Conservation (phyloP, 92 coral and sea anemone species). For the Chrysogorgia sp. region DNA sequence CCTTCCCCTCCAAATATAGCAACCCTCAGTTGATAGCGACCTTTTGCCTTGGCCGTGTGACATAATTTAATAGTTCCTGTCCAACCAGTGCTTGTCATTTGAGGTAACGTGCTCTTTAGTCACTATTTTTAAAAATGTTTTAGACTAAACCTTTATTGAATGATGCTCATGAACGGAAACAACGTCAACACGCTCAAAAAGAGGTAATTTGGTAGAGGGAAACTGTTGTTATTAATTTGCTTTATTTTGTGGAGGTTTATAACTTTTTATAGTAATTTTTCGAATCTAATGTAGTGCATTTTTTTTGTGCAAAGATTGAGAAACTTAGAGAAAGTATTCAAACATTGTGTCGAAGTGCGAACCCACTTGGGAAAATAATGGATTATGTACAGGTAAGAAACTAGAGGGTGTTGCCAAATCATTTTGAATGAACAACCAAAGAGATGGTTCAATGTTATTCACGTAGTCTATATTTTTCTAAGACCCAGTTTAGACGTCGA, state of each 20-base stretch:
- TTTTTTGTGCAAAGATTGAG: constrained; percentile 67
- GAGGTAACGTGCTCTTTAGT: neutral
- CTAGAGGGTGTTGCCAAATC: neutral
- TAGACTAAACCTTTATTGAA: constrained; percentile 72
- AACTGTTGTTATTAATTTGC: neutral
- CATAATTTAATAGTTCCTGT: neutral
- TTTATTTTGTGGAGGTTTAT: neutral
- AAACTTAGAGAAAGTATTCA: constrained; percentile 93
- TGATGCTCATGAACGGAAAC: constrained; percentile 92
- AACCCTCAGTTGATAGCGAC: too few relatives aligned
- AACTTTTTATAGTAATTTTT: too few relatives aligned
- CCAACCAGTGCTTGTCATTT: neutral
- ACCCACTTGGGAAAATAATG: constrained; percentile 98
- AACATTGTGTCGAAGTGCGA: constrained; percentile 96
- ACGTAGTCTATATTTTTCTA: too few relatives aligned
- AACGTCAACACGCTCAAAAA: constrained; percentile 95
- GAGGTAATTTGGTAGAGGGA: constrained; percentile 65
- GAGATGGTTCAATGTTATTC: too few relatives aligned
- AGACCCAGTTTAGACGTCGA: too few relatives aligned
- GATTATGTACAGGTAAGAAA: constrained; percentile 89
- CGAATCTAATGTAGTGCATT: too few relatives aligned
- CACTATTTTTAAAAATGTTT: neutral
- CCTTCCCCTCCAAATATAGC: too few relatives aligned
- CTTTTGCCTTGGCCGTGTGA: too few relatives aligned
- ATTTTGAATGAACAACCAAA: too few relatives aligned